These are phyloP conservation scores for Drosophila asahinai DNA, from an alignment of 1,140 invertebrate genomes.

Conservation along the genomic window DNA sequence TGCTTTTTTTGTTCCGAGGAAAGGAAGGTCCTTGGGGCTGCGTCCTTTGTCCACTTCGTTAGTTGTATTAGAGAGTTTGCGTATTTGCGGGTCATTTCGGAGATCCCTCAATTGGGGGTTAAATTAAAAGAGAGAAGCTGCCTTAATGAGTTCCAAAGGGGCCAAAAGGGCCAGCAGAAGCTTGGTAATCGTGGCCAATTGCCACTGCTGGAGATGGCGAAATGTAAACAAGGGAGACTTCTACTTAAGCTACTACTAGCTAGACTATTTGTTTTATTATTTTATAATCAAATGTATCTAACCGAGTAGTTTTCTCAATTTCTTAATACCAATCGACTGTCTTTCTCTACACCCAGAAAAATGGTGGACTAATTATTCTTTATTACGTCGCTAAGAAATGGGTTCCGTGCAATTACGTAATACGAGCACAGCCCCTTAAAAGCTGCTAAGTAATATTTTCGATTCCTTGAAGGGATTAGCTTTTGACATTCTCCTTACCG, in stretches of 20 bases:
- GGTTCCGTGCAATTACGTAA: too few species aligned
- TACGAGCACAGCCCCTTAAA: too few species aligned
- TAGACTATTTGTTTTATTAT: not conserved
- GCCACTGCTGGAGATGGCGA: not conserved
- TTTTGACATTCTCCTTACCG: not conserved
- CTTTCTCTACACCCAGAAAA: too few species aligned
- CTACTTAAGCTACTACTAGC: not conserved
- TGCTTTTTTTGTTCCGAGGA: not conserved
- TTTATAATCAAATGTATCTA: not conserved
- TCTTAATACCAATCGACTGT: too few species aligned
- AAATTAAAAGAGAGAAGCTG: slow-evolving; percentile 38
- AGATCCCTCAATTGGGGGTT: slow-evolving; percentile 51
- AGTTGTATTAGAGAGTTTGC: slow-evolving; percentile 73
- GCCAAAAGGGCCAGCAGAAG: not conserved
- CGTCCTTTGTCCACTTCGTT: slow-evolving; percentile 76
- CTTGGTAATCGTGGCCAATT: slow-evolving; percentile 28
- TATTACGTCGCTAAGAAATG: too few species aligned
- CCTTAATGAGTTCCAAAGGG: slow-evolving; percentile 32
- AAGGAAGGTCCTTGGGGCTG: slow-evolving; percentile 2
- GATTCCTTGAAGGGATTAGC: too few species aligned
- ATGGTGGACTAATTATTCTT: not conserved
- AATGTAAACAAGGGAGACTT: not conserved
- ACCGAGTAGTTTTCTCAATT: too few species aligned
- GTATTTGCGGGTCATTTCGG: slow-evolving; percentile 52
- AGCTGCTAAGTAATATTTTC: too few species aligned